phyloP scores from a whole-genome alignment of 2,797 vertebrate species.

The Trematomus bernacchii region DNA sequence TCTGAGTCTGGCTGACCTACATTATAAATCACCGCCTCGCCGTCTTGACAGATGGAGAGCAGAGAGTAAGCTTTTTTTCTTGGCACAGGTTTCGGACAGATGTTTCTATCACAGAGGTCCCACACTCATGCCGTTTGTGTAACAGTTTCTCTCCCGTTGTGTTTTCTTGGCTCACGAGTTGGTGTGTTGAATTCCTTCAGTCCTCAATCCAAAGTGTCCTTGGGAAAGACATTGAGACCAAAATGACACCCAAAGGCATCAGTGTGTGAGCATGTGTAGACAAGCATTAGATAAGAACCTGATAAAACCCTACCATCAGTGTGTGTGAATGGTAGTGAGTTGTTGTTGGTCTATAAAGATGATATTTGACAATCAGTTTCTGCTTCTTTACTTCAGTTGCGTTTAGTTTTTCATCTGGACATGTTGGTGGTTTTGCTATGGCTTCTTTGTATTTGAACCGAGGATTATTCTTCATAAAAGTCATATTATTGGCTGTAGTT shows the following conservation, averaged over 20 bases:
- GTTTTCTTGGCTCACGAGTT: not conserved
- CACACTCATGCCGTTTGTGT: constrained; percentile 16
- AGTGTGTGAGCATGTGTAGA: too few relatives aligned
- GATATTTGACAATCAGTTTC: not conserved
- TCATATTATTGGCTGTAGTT: too few relatives aligned
- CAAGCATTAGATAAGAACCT: too few relatives aligned
- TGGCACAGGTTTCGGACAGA: constrained; percentile 57
- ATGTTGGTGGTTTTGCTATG: not conserved
- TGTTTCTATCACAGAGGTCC: constrained; percentile 38
- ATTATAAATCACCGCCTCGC: constrained; percentile 29
- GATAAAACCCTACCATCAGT: too few relatives aligned
- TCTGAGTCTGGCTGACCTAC: constrained; percentile 62
- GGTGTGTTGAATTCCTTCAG: too few relatives aligned
- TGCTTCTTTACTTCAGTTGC: not conserved
- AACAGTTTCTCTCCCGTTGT: not conserved
- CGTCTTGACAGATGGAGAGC: constrained; percentile 62
- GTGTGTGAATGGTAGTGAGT: too few relatives aligned
- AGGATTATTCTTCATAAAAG: not conserved
- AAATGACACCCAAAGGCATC: too few relatives aligned
- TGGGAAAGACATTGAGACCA: too few relatives aligned
- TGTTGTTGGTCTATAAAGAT: too few relatives aligned
- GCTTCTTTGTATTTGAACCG: not conserved
- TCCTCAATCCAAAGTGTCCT: too few relatives aligned
- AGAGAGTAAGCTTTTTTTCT: constrained; percentile 55
- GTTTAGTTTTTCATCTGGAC: not conserved